These are phyloP conservation scores for Manis crassicaudata DNA, from an alignment of 2,797 vertebrate genomes.

Conservation along the genomic window DNA sequence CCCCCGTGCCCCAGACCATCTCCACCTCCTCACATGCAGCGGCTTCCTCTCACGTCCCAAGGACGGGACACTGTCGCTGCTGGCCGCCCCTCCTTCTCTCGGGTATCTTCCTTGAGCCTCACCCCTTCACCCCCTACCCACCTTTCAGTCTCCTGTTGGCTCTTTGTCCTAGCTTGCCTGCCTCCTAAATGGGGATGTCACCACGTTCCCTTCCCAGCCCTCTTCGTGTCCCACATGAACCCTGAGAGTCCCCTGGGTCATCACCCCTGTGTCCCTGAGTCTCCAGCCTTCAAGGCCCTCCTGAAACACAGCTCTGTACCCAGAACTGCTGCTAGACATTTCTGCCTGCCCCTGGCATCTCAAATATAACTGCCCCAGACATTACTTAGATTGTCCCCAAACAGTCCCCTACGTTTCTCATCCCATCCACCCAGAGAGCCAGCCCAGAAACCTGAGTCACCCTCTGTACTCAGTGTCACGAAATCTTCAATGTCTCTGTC, in stretches of 20 bases:
- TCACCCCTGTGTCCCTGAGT: background rate
- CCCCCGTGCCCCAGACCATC: background rate
- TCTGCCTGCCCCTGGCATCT: background rate
- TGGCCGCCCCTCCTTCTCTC: background rate
- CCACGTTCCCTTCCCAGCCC: background rate
- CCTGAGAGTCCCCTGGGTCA: background rate
- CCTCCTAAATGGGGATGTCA: background rate
- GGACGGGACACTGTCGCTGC: background rate
- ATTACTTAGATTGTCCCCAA: background rate
- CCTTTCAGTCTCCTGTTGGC: background rate
- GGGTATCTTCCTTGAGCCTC: background rate
- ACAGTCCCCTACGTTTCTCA: background rate
- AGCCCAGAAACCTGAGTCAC: background rate
- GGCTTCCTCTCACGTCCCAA: background rate
- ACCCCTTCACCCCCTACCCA: background rate
- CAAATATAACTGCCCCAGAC: background rate
- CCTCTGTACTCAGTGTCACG: background rate
- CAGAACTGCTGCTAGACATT: background rate
- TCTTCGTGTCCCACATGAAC: background rate
- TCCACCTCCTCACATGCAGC: background rate
- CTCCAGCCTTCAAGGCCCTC: background rate
- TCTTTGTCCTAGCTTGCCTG: background rate
- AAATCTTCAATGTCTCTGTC: background rate
- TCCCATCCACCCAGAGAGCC: background rate
- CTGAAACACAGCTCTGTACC: background rate